These are phyloP conservation scores for Grallaria varia DNA, from an alignment of 2,113 vertebrate species.

Conservation along the genomic window DNA sequence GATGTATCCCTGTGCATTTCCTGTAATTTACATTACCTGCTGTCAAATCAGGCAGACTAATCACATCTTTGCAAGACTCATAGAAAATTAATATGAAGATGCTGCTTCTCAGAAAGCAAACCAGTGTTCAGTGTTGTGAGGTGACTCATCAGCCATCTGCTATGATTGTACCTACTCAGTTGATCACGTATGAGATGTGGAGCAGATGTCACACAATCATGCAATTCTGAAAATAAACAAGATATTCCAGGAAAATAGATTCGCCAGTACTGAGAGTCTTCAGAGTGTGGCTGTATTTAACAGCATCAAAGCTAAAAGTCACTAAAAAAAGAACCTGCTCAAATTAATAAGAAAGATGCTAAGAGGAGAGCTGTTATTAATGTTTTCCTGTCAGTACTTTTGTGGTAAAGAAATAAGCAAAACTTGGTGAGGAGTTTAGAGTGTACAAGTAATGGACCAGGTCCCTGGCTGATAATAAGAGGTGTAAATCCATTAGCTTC, in stretches of 20 bases:
- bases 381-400: background rate
- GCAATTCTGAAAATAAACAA: slow-evolving; percentile 70
- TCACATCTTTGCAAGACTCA: slow-evolving; percentile 62
- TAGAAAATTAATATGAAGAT: slow-evolving; percentile 72
- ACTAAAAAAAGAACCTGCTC: background rate
- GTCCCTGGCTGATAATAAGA: background rate
- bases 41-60: slow-evolving; percentile 25
- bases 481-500: background rate
- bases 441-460: background rate
- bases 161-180: slow-evolving; percentile 58
- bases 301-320: slow-evolving; percentile 30
- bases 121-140: slow-evolving; percentile 52
- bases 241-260: slow-evolving; percentile 68
- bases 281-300: background rate
- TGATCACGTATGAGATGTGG: slow-evolving; percentile 71
- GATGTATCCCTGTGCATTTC: background rate
- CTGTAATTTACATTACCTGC: slow-evolving; percentile 33
- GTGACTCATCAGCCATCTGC: slow-evolving; percentile 75
- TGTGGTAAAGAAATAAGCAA: slow-evolving; percentile 1
- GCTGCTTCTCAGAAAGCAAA: slow-evolving; percentile 72
- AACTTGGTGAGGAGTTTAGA: background rate
- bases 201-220: slow-evolving; percentile 75
- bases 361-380: background rate
- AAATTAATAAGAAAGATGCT: background rate
- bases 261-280: slow-evolving; percentile 18